A percentile compares a stretch with the other conserved stretches of the same genome.
These are phyloP conservation scores for Morone saxatilis DNA, from an alignment of 2,113 vertebrate species.

Conservation along the genomic window DNA sequence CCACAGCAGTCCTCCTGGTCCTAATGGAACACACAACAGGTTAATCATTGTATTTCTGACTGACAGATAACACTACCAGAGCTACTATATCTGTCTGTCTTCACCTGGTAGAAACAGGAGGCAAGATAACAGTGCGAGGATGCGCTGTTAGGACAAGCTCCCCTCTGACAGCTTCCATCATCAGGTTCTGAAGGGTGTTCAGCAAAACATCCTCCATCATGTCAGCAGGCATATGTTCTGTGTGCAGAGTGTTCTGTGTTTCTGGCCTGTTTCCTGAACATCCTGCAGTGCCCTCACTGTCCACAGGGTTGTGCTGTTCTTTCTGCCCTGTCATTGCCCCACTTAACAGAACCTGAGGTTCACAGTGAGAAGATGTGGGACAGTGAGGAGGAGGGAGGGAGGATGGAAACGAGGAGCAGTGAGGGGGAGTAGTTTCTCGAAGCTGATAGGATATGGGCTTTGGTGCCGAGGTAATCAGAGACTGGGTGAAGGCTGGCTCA, in stretches of 20 bases:
- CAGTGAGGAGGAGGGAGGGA: background rate
- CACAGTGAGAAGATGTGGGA: background rate
- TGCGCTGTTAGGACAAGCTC: slow-evolving; percentile 88
- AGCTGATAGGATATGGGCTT: slow-evolving; percentile 86
- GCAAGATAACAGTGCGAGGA: slow-evolving; percentile 83
- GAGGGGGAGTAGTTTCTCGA: slow-evolving; percentile 14
- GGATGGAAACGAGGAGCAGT: background rate
- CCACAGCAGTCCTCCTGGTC: slow-evolving; percentile 17
- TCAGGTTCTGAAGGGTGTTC: slow-evolving; percentile 91
- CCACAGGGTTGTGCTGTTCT: slow-evolving; percentile 21
- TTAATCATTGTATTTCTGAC: background rate
- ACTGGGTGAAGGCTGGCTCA: slow-evolving; percentile 84
- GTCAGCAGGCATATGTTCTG: slow-evolving; percentile 78
- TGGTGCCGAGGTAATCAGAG: slow-evolving; percentile 69
- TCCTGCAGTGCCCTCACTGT: slow-evolving; percentile 7
- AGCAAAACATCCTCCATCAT: slow-evolving; percentile 87
- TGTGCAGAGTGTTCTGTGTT: slow-evolving; percentile 1
- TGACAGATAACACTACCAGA: background rate
- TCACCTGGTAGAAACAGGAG: slow-evolving; percentile 69
- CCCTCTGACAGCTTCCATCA: slow-evolving; percentile 90
- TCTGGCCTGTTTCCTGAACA: background rate
- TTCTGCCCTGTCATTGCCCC: background rate
- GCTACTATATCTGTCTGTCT: background rate
- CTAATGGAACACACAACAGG: slow-evolving; percentile 32
- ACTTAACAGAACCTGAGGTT: background rate